phyloP scores from a whole-genome alignment of 1,140 invertebrate species.

The Prorops nasuta region DNA sequence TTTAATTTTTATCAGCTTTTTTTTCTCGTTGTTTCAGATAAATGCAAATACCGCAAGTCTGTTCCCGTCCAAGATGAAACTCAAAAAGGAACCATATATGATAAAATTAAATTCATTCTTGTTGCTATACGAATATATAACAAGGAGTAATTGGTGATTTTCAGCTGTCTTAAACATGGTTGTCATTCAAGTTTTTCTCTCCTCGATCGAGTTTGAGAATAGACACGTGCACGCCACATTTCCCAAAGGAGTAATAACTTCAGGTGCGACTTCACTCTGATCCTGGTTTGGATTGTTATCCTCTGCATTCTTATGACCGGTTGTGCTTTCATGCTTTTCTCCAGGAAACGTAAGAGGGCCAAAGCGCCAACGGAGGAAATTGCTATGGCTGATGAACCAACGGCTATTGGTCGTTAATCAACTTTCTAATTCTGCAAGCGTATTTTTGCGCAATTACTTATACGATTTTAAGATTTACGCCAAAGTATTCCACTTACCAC shows the following conservation, averaged over 20 bases:
- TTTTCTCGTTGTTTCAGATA: conserved; percentile 55
- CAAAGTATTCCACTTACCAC: no score
- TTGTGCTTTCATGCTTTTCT: conserved; percentile 74
- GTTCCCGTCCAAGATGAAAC: conserved; percentile 58
- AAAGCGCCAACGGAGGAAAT: conserved; percentile 76
- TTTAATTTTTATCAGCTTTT: no score
- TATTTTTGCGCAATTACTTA: no score
- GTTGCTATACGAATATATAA: no score
- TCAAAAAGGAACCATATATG: conserved; percentile 57
- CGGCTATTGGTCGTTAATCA: conserved; percentile 75
- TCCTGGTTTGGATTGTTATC: conserved; percentile 79
- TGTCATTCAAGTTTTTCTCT: conserved; percentile 77
- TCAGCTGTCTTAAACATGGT: conserved; percentile 71
- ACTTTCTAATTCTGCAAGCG: no score
- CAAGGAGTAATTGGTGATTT: no score
- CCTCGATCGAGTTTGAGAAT: conserved; percentile 70
- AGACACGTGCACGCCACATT: conserved; percentile 66
- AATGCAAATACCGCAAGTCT: conserved; percentile 63
- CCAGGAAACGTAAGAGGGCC: conserved; percentile 78
- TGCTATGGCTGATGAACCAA: conserved; percentile 81
- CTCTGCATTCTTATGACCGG: conserved; percentile 69
- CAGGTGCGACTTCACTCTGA: conserved; percentile 73
- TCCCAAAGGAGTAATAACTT: conserved; percentile 64
- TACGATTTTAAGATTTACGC: no score
- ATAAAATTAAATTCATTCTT: no score